These are phyloP conservation scores for Tetrax tetrax DNA, from an alignment of 2,113 vertebrate species.

Conservation along the genomic window DNA sequence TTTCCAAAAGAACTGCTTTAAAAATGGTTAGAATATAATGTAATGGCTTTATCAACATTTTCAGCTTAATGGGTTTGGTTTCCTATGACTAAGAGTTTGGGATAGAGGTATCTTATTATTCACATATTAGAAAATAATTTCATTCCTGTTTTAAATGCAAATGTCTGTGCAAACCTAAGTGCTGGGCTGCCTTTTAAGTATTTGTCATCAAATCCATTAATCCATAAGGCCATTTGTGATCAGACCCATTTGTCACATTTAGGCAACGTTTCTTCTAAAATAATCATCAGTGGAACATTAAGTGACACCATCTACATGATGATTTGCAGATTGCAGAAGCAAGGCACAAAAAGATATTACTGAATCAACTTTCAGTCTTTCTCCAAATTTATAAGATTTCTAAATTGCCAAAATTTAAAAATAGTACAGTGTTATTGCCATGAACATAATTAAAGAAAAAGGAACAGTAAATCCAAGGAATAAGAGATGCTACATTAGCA, in stretches of 20 bases:
- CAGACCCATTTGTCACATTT: neutral
- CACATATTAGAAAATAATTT: constrained; percentile 59
- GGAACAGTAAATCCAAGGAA: neutral
- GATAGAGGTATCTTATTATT: constrained; percentile 38
- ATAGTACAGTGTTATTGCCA: neutral
- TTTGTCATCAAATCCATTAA: constrained; percentile 42
- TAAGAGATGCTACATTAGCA: neutral
- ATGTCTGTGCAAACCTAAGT: neutral
- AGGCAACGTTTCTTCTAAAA: constrained; percentile 4
- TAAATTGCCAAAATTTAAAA: neutral
- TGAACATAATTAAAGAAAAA: neutral
- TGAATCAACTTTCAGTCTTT: neutral
- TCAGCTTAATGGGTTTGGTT: constrained; percentile 14
- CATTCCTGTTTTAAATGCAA: constrained; percentile 24
- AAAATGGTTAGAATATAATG: constrained; percentile 49
- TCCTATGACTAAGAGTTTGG: constrained; percentile 49
- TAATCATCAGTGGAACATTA: neutral
- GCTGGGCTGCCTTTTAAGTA: constrained; percentile 6
- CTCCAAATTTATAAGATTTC: neutral
- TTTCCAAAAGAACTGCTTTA: constrained; percentile 17
- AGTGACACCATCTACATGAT: neutral
- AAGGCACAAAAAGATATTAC: neutral
- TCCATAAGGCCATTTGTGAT: constrained; percentile 17
- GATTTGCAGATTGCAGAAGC: neutral
- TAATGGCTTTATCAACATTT: constrained; percentile 29